Conservation (phyloP, 2,797 vertebrate genomes). For the Lophius americanus region DNA sequence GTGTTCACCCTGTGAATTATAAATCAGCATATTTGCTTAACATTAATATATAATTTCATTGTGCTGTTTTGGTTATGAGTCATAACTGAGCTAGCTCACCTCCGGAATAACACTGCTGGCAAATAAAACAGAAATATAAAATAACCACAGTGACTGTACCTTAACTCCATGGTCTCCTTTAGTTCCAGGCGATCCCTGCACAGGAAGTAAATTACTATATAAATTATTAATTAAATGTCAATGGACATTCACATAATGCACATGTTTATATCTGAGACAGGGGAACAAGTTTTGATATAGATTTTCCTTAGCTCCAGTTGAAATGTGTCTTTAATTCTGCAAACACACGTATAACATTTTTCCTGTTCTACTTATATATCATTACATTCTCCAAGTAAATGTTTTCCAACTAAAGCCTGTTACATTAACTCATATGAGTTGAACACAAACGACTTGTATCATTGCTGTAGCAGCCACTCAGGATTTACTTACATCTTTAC, state of each 20-base stretch:
- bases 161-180: constrained; percentile 78
- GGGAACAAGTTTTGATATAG: not conserved
- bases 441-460: constrained; percentile 6
- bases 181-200: constrained; percentile 75
- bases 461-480: constrained; percentile 58
- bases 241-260: not conserved
- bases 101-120: not conserved
- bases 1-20: constrained; percentile 81
- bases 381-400: too few relatives aligned
- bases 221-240: too few relatives aligned
- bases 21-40: not conserved
- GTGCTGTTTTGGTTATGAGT: not conserved
- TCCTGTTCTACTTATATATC: not conserved
- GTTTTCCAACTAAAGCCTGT: too few relatives aligned
- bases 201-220: constrained; percentile 21
- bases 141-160: constrained; percentile 48
- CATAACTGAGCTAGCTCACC: not conserved
- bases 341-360: not conserved
- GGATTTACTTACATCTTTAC: constrained; percentile 96
- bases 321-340: not conserved
- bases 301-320: not conserved
- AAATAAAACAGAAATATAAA: not conserved
- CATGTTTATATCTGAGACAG: not conserved
- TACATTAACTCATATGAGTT: too few relatives aligned
- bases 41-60: not conserved